These are phyloP conservation scores for Xenus cinereus DNA, from an alignment of 2,113 vertebrate genomes.

Conservation along the genomic window DNA sequence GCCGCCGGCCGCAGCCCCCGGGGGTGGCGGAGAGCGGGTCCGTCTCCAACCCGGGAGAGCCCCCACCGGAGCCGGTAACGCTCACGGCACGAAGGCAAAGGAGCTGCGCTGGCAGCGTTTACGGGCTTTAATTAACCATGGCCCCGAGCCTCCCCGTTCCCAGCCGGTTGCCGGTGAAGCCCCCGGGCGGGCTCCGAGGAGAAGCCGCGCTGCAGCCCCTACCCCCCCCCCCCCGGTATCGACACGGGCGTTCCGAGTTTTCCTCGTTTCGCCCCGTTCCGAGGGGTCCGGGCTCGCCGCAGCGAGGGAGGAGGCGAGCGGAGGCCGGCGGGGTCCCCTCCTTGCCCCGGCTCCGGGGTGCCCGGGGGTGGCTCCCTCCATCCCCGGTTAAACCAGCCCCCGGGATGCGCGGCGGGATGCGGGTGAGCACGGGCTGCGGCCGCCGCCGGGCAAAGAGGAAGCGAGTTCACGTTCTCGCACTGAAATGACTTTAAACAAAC, in stretches of 20 bases:
- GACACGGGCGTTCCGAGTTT: not conserved
- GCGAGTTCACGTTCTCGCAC: not conserved
- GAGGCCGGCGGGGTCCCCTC: too few relatives aligned
- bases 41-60: too few relatives aligned
- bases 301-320: not conserved
- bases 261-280: not conserved
- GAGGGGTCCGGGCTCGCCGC: not conserved
- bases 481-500: not conserved
- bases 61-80: not conserved
- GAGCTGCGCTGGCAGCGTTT: rapidly evolving
- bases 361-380: not conserved
- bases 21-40: not conserved
- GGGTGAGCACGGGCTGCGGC: not conserved
- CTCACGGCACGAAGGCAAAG: too few relatives aligned
- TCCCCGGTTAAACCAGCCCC: not conserved
- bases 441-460: not conserved
- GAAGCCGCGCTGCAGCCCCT: rapidly evolving
- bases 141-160: too few relatives aligned
- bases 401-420: not conserved
- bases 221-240: rapidly evolving
- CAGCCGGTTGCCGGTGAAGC: not conserved
- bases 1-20: too few relatives aligned
- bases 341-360: too few relatives aligned
- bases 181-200: too few relatives aligned
- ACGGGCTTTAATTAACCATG: rapidly evolving